These are phyloP conservation scores for Mactromeris polynyma DNA, from an alignment of 2,888 invertebrate genomes.

Conservation along the genomic window DNA sequence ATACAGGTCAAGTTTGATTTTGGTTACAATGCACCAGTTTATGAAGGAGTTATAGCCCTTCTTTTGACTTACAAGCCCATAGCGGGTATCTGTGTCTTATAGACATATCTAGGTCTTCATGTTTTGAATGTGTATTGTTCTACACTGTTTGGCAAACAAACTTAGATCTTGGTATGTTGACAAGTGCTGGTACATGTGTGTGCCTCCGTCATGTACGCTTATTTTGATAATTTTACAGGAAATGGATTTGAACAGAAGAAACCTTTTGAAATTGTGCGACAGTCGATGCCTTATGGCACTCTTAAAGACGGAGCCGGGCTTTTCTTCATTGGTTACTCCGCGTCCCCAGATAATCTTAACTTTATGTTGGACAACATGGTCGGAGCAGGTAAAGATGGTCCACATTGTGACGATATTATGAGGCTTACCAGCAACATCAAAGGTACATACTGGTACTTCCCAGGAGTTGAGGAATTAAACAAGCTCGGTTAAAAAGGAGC, in stretches of 20 bases:
- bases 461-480: slow-evolving; percentile 82
- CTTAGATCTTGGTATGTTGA: too few relatives aligned
- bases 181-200: too few relatives aligned
- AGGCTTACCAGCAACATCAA: slow-evolving; percentile 82
- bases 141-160: too few relatives aligned
- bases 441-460: slow-evolving; percentile 87
- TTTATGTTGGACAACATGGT: slow-evolving; percentile 87
- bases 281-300: slow-evolving; percentile 87
- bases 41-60: too few relatives aligned
- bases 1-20: too few relatives aligned
- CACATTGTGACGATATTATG: slow-evolving; percentile 86
- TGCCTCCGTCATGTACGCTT: too few relatives aligned
- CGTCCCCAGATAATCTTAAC: slow-evolving; percentile 84
- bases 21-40: too few relatives aligned
- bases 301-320: slow-evolving; percentile 84
- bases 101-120: too few relatives aligned
- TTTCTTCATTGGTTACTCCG: slow-evolving; percentile 87
- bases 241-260: slow-evolving; percentile 82
- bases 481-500: slow-evolving; percentile 72
- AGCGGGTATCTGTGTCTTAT: too few relatives aligned
- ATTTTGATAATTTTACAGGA: slow-evolving; percentile 74
- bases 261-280: slow-evolving; percentile 86
- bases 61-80: too few relatives aligned
- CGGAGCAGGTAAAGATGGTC: slow-evolving; percentile 84
- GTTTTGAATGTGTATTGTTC: too few relatives aligned